Evolutionary conservation across 2,797 vertebrate species (phyloP).

Genomic region (Botia kubotai): DNA sequence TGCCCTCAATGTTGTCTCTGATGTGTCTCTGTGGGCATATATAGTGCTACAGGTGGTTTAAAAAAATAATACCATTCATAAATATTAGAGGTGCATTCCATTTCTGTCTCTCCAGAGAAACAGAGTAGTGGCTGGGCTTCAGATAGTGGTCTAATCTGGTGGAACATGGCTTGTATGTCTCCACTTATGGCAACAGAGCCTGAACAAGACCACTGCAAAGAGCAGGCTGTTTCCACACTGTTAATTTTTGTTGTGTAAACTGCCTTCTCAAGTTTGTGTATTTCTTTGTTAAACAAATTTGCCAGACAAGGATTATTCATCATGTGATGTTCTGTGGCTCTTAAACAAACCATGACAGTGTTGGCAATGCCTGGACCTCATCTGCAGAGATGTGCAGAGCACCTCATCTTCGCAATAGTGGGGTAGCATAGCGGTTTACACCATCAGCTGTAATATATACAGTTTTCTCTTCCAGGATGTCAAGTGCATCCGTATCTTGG

Average conservation of each 20-base stretch:
- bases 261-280: neutral
- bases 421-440: too few species aligned
- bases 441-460: too few species aligned
- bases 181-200: constrained; percentile 12
- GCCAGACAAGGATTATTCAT: neutral
- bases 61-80: constrained; percentile 35
- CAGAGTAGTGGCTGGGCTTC: constrained; percentile 14
- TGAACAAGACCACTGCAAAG: neutral
- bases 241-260: too few species aligned
- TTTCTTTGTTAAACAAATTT: neutral
- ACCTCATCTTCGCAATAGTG: neutral
- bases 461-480: too few species aligned
- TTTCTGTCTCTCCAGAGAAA: constrained; percentile 35
- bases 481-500: too few species aligned
- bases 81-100: neutral
- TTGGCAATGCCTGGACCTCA: neutral
- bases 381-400: too few species aligned
- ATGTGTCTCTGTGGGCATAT: constrained; percentile 23
- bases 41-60: neutral
- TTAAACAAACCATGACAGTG: neutral
- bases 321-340: neutral
- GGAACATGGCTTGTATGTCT: constrained; percentile 27
- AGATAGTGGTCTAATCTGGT: constrained; percentile 10
- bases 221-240: neutral
- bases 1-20: neutral